phyloP scores from a whole-genome alignment of 37 sponge, comb jelly and placozoan species.

The Aplysina aerophoba region DNA sequence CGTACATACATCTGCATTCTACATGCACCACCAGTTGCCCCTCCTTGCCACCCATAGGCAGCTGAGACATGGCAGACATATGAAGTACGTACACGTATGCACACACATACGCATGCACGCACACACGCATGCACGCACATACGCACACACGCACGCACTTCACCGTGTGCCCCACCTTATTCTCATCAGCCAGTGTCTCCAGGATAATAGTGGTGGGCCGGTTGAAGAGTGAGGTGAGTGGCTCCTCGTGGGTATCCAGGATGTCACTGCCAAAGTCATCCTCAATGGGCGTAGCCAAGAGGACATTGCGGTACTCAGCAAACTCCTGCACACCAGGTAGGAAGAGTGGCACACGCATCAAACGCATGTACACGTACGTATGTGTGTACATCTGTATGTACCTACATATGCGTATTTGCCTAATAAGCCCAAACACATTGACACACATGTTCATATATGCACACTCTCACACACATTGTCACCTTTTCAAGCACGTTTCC shows the following conservation, averaged over 20 bases:
- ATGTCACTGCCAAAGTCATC: conserved; percentile 69
- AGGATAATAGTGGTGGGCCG: conserved; percentile 42
- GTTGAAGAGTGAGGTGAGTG: conserved; percentile 27
- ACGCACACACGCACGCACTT: too few relatives aligned
- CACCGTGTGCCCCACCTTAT: conserved; percentile 45
- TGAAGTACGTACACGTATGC: too few relatives aligned
- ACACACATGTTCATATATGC: background rate
- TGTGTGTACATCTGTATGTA: background rate
- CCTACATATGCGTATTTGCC: background rate
- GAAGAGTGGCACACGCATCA: background rate
- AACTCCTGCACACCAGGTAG: conserved; percentile 52
- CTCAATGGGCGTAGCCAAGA: conserved; percentile 43
- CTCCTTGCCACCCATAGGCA: too few relatives aligned
- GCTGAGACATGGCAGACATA: too few relatives aligned
- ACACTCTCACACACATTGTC: background rate
- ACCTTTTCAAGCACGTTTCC: conserved; percentile 65
- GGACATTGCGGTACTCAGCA: conserved; percentile 63
- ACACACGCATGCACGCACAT: too few relatives aligned
- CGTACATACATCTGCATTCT: too few relatives aligned
- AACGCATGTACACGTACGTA: background rate
- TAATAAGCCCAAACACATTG: background rate
- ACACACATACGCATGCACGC: too few relatives aligned
- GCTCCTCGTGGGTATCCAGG: conserved; percentile 21
- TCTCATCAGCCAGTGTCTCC: conserved; percentile 52
- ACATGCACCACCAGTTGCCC: too few relatives aligned